Conservation (phyloP, 1,140 invertebrate species). For the Drosophila nebulosa region DNA sequence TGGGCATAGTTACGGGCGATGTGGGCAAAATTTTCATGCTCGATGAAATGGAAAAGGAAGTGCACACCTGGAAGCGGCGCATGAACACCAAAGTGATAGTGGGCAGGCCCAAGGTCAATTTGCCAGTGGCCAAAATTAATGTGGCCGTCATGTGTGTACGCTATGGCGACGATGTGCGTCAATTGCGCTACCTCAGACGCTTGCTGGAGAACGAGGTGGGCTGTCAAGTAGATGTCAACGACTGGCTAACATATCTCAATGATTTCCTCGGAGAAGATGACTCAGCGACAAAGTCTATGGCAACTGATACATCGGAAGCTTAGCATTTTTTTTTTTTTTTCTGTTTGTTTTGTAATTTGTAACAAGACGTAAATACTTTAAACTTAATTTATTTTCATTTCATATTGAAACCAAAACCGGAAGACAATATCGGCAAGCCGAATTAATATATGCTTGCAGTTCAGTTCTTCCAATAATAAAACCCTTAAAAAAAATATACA, state of each 20-base stretch:
- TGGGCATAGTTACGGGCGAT: conserved; percentile 41
- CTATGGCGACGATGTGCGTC: conserved; percentile 45
- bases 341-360: too few species aligned
- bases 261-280: conserved; percentile 48
- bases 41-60: conserved; percentile 59
- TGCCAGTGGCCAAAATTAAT: conserved; percentile 50
- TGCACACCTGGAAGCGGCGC: conserved; percentile 53
- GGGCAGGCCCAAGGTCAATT: conserved; percentile 42
- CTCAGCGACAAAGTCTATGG: background rate
- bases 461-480: background rate
- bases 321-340: too few species aligned
- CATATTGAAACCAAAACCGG: background rate
- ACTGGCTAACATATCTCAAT: conserved; percentile 45
- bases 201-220: conserved; percentile 17
- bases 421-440: background rate
- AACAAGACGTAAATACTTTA: background rate
- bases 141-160: conserved; percentile 30
- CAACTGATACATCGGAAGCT: background rate
- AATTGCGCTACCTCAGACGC: conserved; percentile 41
- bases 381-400: background rate
- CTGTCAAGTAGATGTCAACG: conserved; percentile 26
- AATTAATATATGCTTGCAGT: background rate
- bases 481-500: background rate
- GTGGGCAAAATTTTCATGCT: conserved; percentile 54
- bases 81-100: conserved; percentile 46